Evolutionary conservation across 1,140 invertebrate species (phyloP), one percentile per base, ranked within the genome.

Genomic region (Tetragonula clypearis): DNA sequence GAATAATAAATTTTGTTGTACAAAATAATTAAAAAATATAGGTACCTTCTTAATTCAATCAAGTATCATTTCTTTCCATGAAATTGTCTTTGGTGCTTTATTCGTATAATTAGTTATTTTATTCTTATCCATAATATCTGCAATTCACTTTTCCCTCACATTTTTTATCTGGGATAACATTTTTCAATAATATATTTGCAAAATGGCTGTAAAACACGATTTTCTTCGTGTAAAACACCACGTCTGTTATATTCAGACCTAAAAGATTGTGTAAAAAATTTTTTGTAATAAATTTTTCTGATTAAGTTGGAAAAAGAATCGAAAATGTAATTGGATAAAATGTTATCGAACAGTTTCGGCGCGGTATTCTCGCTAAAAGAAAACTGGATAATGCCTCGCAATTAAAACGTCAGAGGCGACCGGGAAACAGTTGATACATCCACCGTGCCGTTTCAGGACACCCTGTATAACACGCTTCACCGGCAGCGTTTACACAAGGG

Each of bases 401-500:
- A 81, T 72, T 72, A 49, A 79, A 62, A 56, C 30, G 75, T 21
- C 66, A 79, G 30, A 58, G 66, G 21, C 53, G 66, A 8, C 35
- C 60, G 68, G 56, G 41, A 84, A 79, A 53, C 76, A 72, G 41
- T 84, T 30, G 66, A 84, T 79, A 49, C 53, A 53, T 72, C 26
- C 53, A 60, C 55, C 15, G 56, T 66, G 66, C 41, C 76, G 56
- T 79, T 84, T 72, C 26, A 60, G 76, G 62, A 71, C 56, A 58
- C 41, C 69, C 82, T 71, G 76, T 72, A 79, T 56, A 62, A 55
- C 82, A 79, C 21, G 76, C 56, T 65, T 30, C 49, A 69, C 76
- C 75, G n/a, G 56, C 58, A 19, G 60, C 71, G 82, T 84, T 84
- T 84, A 72, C 82, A 84, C 58, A 71, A 79, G 82, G 82, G 82